These are phyloP conservation scores for Ifrita kowaldi DNA, from an alignment of 2,113 vertebrate species.

Conservation along the genomic window DNA sequence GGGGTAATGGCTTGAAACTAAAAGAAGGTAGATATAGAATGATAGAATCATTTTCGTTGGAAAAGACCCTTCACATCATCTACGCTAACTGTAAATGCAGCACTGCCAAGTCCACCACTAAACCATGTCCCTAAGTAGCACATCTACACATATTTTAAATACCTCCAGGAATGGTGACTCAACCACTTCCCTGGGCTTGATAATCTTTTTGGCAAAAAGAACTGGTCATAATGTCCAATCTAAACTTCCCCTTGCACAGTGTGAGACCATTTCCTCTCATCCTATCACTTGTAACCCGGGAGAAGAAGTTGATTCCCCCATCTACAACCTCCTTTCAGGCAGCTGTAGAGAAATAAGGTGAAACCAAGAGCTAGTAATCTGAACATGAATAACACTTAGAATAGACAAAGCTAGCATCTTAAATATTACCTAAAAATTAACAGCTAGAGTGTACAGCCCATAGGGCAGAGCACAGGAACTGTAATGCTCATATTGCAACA, in stretches of 20 bases:
- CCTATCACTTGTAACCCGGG: neutral
- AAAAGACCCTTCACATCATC: neutral
- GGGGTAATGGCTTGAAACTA: neutral
- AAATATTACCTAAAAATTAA: neutral
- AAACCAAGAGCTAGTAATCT: neutral
- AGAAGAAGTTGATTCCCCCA: neutral
- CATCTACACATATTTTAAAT: neutral
- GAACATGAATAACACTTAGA: neutral
- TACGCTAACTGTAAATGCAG: neutral
- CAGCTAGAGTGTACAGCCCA: neutral
- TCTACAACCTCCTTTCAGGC: neutral
- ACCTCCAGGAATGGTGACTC: neutral
- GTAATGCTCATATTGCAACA: neutral
- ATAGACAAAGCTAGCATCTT: neutral
- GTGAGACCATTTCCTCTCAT: neutral
- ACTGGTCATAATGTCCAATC: neutral
- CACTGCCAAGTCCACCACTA: neutral
- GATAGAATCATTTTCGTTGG: neutral
- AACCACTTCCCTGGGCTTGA: neutral
- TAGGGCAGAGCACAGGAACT: neutral
- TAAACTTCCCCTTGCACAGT: neutral
- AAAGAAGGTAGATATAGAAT: neutral
- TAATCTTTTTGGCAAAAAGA: neutral
- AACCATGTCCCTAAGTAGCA: fast-evolving
- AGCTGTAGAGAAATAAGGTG: neutral